Evolutionary conservation across 1,140 invertebrate genomes (phyloP), one percentile per base, ranked within the genome.

Genomic region (Cydia fagiglandana): DNA sequence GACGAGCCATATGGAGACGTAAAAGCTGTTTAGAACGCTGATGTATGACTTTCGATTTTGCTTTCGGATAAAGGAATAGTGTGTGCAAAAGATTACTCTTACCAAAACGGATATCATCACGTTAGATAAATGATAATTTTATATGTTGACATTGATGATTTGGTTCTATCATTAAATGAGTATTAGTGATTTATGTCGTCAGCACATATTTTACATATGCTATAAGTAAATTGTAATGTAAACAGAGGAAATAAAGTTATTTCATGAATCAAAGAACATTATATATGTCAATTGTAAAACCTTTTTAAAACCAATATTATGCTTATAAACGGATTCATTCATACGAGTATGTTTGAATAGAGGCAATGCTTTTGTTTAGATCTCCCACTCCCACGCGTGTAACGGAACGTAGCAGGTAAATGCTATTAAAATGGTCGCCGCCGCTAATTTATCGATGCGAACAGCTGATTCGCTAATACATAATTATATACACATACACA

Each of bases 321-420:
- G 81, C 76, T 81, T 81, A 85, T 79, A 73, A 78, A 78, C 70
- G 64, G 66, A 76, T 74, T 79, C 68, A 77, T 82, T 81, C 81
- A 73, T 75, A 82, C 75, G 66, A 41, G 66, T 70, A 38, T 70
- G 81, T 81, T 81, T 83, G 80, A 81, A 81, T 83, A 79, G 74
- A 76, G 78, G 80, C 76, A 77, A 76, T 81, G 79, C 74, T 75
- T 85, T 87, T 87, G 88, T 87, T 86, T 82, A 79, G 80, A 83
- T 86, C 86, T 89, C 87, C 85, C 88, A 89, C 86, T 89, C 87
- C 85, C 88, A 89, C 86, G 86, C 78, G 79, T 82, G 28, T 83
- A 84, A 84, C 82, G 80, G 82, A 77, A 82, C 79, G 73, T 41
- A 77, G 80, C 80, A 80, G 78, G 80, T 86, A 86, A 86, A 85